phyloP scores from a whole-genome alignment of 2,888 invertebrate species.

The Tridacna crocea region DNA sequence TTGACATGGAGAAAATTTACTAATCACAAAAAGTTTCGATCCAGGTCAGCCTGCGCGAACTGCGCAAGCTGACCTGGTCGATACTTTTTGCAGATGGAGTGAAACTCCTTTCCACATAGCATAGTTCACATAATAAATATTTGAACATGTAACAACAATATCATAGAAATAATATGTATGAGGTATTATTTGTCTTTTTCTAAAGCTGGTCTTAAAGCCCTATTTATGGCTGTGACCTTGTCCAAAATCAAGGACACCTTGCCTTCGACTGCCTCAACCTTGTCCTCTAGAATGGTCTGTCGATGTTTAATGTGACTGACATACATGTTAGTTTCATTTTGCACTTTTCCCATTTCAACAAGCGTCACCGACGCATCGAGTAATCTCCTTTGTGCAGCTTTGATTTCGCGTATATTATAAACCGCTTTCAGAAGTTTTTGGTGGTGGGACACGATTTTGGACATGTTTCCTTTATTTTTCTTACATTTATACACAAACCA shows the following conservation, averaged over 20 bases:
- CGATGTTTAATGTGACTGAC: slow-evolving; percentile 60
- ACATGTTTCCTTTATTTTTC: slow-evolving; percentile 57
- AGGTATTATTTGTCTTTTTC: slow-evolving; percentile 26
- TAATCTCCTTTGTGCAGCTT: slow-evolving; percentile 79
- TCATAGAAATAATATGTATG: not conserved
- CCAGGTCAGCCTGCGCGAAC: too few species aligned
- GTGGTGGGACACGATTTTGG: slow-evolving; percentile 73
- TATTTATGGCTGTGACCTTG: slow-evolving; percentile 48
- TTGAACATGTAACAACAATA: not conserved
- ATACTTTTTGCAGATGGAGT: too few species aligned
- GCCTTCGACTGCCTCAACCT: slow-evolving; percentile 47
- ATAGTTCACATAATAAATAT: too few species aligned
- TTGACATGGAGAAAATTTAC: too few species aligned
- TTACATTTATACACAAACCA: slow-evolving; percentile 81
- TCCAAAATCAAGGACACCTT: slow-evolving; percentile 50
- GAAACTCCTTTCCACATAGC: too few species aligned
- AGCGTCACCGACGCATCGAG: slow-evolving; percentile 78
- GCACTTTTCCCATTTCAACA: slow-evolving; percentile 76
- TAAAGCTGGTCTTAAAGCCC: slow-evolving; percentile 37
- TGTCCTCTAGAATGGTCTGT: slow-evolving; percentile 70
- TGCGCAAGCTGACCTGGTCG: too few species aligned
- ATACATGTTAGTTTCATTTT: slow-evolving; percentile 63
- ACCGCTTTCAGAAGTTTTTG: slow-evolving; percentile 81
- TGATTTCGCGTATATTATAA: slow-evolving; percentile 82
- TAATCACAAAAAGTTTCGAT: too few species aligned